Percentiles rank a stretch among this genome's conserved stretches.
phyloP scores from a whole-genome alignment of 2,113 vertebrate species.

The Myotis yumanensis region DNA sequence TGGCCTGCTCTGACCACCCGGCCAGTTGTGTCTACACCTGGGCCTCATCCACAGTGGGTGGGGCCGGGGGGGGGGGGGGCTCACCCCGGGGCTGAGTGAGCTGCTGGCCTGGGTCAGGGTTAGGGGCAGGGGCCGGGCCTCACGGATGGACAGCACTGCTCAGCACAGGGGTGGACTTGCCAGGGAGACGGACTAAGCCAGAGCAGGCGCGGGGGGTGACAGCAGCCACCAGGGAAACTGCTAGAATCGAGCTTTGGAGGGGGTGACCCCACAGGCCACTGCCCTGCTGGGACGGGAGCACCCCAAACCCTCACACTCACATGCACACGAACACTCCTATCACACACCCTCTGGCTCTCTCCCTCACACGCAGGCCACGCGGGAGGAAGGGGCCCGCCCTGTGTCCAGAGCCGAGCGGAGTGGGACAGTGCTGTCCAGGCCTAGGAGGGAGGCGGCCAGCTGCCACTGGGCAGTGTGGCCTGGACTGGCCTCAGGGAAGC shows the following conservation, averaged over 20 bases:
- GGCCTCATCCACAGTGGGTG: not conserved
- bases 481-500: not conserved
- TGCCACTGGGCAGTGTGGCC: not conserved
- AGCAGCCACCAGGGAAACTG: rapidly evolving
- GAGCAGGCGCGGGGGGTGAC: rapidly evolving
- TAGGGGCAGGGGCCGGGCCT: too few relatives aligned
- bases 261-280: not conserved
- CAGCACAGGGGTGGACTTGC: rapidly evolving
- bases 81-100: not conserved
- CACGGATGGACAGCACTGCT: rapidly evolving
- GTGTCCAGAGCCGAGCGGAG: rapidly evolving
- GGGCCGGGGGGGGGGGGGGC: rapidly evolving
- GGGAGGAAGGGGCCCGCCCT: not conserved
- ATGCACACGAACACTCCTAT: rapidly evolving
- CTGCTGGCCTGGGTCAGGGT: not conserved
- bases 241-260: not conserved
- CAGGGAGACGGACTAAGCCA: not conserved
- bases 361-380: not conserved
- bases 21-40: not conserved
- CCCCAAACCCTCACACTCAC: not conserved
- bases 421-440: rapidly evolving
- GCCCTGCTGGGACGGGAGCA: rapidly evolving
- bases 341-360: not conserved
- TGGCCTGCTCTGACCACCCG: not conserved
- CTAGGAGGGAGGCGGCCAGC: rapidly evolving